phyloP scores from a whole-genome alignment of 2,888 invertebrate genomes.

The Bhutanitis thaidina region DNA sequence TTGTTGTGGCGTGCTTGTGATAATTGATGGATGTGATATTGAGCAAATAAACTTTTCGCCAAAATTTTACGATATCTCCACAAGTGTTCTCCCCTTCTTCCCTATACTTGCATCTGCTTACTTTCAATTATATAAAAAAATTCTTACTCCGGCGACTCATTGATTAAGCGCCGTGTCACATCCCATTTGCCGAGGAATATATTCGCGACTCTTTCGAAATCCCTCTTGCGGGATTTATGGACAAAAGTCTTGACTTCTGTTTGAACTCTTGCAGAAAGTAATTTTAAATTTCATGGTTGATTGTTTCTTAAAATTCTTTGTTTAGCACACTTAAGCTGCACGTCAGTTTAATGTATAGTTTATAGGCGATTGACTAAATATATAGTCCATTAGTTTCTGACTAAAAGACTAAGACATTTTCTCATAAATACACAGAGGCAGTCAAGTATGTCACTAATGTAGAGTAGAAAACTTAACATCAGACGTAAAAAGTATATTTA shows the following conservation, averaged over 20 bases:
- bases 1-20: not conserved
- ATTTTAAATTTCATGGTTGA: constrained; percentile 14
- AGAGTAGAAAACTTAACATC: constrained; percentile 22
- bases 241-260: constrained; percentile 30
- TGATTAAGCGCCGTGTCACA: constrained; percentile 52
- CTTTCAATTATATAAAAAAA: constrained; percentile 33
- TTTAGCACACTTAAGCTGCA: constrained; percentile 8
- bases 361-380: constrained; percentile 39
- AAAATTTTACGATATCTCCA: too few species aligned
- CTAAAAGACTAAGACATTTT: constrained; percentile 31
- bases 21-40: not conserved
- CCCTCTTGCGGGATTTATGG: constrained; percentile 39
- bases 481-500: too few species aligned
- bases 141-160: constrained; percentile 37
- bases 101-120: constrained; percentile 16
- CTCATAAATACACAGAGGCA: constrained; percentile 56
- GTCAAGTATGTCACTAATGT: constrained; percentile 55
- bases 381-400: too few species aligned
- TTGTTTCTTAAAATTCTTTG: constrained; percentile 4
- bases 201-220: constrained; percentile 41
- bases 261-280: constrained; percentile 31
- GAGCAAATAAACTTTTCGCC: not conserved
- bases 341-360: constrained; percentile 40
- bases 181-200: constrained; percentile 49
- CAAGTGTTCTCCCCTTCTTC: too few species aligned